Conservation (phyloP, 2,888 invertebrate genomes). For the Drosophila mimetica region DNA sequence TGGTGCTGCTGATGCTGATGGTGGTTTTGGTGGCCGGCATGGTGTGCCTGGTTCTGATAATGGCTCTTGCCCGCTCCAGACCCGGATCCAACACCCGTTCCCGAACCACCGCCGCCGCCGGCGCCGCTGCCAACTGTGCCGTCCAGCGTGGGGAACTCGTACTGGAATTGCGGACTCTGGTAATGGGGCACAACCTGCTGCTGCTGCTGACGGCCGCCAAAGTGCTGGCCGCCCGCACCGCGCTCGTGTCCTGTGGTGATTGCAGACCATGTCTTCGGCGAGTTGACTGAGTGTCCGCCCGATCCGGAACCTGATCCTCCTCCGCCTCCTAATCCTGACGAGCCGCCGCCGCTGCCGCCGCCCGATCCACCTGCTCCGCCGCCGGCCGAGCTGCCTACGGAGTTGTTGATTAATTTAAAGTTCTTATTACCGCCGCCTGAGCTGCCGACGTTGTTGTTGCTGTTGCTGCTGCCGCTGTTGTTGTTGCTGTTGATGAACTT, state of each 20-base stretch:
- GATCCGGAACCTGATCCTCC: constrained; percentile 40
- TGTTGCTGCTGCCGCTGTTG: constrained; percentile 15
- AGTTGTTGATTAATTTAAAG: constrained; percentile 78
- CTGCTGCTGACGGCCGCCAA: constrained; percentile 52
- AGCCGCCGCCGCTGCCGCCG: constrained; percentile 22
- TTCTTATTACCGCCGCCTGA: constrained; percentile 60
- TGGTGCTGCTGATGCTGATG: constrained; percentile 65
- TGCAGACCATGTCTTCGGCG: constrained; percentile 87
- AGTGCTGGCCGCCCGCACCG: constrained; percentile 62
- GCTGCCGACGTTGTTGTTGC: constrained; percentile 45
- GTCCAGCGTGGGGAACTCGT: constrained; percentile 96
- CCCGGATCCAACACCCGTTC: constrained; percentile 25
- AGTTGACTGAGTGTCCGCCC: constrained; percentile 78
- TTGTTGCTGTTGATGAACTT: constrained; percentile 35
- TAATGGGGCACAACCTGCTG: constrained; percentile 87
- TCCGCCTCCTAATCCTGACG: constrained; percentile 27
- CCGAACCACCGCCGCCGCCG: constrained; percentile 68
- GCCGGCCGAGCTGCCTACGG: constrained; percentile 59
- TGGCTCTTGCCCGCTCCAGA: constrained; percentile 56
- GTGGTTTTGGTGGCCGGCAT: constrained; percentile 59
- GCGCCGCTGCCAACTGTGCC: constrained; percentile 85
- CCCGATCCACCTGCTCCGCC: constrained; percentile 25
- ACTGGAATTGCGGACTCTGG: constrained; percentile 95
- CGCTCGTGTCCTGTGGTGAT: constrained; percentile 86
- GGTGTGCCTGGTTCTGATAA: constrained; percentile 61